phyloP scores from a whole-genome alignment of 2,888 invertebrate genomes.

The Drosophila fulvimacula region DNA sequence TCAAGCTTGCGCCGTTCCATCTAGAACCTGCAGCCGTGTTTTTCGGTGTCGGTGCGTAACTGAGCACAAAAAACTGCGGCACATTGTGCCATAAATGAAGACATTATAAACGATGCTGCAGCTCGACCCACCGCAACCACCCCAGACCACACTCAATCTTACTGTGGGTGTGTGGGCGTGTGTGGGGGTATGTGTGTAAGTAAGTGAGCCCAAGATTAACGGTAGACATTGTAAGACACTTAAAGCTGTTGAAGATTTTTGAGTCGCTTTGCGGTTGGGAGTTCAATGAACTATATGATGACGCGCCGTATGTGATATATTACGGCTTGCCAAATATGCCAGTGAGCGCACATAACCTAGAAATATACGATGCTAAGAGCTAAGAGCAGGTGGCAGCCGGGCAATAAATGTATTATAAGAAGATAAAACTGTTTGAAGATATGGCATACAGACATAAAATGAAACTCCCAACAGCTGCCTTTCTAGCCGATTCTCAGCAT shows the following conservation, averaged over 20 bases:
- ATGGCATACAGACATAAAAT: slow-evolving; percentile 41
- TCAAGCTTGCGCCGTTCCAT: background rate
- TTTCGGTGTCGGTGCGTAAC: slow-evolving; percentile 79
- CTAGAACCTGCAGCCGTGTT: slow-evolving; percentile 40
- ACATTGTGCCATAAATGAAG: slow-evolving; percentile 80
- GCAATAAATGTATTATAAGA: slow-evolving; percentile 74
- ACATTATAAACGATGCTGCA: slow-evolving; percentile 76
- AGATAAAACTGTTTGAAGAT: slow-evolving; percentile 70
- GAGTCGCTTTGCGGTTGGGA: slow-evolving; percentile 65
- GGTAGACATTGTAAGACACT: slow-evolving; percentile 80
- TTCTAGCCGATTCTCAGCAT: slow-evolving; percentile 25
- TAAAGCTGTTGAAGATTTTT: slow-evolving; percentile 77
- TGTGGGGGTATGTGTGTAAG: slow-evolving; percentile 31
- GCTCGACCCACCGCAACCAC: slow-evolving; percentile 31
- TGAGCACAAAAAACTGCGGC: slow-evolving; percentile 67
- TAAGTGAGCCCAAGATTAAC: slow-evolving; percentile 73
- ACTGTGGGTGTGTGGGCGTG: slow-evolving; percentile 16
- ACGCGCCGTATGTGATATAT: slow-evolving; percentile 69
- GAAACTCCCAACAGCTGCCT: slow-evolving; percentile 25
- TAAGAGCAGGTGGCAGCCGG: slow-evolving; percentile 60
- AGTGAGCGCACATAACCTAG: slow-evolving; percentile 32
- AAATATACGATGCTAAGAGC: slow-evolving; percentile 30
- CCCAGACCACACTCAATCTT: slow-evolving; percentile 10
- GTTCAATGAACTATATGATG: slow-evolving; percentile 79
- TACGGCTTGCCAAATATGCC: slow-evolving; percentile 34